phyloP scores from a whole-genome alignment of 2,888 invertebrate genomes.

The Pantelozetes paolii region DNA sequence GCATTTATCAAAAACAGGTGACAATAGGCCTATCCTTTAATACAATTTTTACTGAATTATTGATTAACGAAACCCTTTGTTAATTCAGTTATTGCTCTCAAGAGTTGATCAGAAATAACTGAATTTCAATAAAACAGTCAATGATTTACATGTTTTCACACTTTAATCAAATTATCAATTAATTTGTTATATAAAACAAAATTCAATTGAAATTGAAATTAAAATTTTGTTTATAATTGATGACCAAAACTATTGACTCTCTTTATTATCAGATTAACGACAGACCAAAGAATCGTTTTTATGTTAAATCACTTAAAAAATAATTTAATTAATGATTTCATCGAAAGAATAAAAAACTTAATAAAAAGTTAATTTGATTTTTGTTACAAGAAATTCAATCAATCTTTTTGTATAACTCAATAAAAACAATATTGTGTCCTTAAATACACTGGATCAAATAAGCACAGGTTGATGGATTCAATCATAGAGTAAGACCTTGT shows the following conservation, averaged over 20 bases:
- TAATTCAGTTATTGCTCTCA: too few relatives aligned
- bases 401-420: constrained; percentile 10
- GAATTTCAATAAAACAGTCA: neutral
- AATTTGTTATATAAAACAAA: too few relatives aligned
- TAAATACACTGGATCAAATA: too few relatives aligned
- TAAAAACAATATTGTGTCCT: neutral
- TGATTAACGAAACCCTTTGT: too few relatives aligned
- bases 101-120: neutral
- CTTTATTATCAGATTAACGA: constrained; percentile 16
- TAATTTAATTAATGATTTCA: neutral
- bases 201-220: too few relatives aligned
- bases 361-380: constrained; percentile 12
- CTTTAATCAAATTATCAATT: too few relatives aligned
- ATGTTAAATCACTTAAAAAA: constrained; percentile 11
- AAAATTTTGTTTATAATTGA: too few relatives aligned
- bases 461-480: too few relatives aligned
- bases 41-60: too few relatives aligned
- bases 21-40: neutral
- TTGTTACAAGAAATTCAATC: neutral
- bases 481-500: too few relatives aligned
- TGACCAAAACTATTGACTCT: neutral
- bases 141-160: neutral
- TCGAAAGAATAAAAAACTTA: neutral
- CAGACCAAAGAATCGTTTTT: constrained; percentile 7
- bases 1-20: neutral